Conservation (phyloP, 2,113 vertebrate genomes). For the Oryzias celebensis region DNA sequence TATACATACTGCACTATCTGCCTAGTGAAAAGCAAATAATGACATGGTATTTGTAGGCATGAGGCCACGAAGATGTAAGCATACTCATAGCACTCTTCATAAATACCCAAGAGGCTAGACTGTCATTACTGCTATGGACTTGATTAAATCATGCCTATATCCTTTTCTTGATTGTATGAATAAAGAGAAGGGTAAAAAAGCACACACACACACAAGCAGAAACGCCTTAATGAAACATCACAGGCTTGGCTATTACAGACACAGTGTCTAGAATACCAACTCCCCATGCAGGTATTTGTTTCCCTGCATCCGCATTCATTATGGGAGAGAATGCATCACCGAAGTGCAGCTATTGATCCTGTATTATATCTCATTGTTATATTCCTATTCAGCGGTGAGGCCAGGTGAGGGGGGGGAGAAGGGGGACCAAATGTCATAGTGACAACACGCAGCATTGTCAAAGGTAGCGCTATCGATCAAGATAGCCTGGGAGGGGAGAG, state of each 20-base stretch:
- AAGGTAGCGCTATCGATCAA: slow-evolving; percentile 77
- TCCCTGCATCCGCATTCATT: slow-evolving; percentile 72
- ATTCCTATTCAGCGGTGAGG: slow-evolving; percentile 61
- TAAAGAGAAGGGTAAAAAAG: slow-evolving; percentile 21
- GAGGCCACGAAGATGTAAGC: slow-evolving; percentile 57
- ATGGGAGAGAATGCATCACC: slow-evolving; percentile 68
- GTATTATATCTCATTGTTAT: slow-evolving; percentile 73
- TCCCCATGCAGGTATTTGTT: slow-evolving; percentile 67
- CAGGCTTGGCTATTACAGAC: slow-evolving; percentile 51
- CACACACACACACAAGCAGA: slow-evolving; percentile 38
- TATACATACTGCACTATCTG: slow-evolving; percentile 64
- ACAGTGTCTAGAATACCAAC: slow-evolving; percentile 65
- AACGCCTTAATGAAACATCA: slow-evolving; percentile 69
- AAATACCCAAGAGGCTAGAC: slow-evolving; percentile 65
- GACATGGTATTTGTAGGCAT: slow-evolving; percentile 55
- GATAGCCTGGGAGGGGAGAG: slow-evolving; percentile 51
- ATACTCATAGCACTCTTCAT: slow-evolving; percentile 48
- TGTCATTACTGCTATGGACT: slow-evolving; percentile 53
- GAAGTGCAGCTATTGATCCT: slow-evolving; percentile 71
- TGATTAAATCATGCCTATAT: slow-evolving; percentile 74
- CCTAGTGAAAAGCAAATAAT: slow-evolving; percentile 71
- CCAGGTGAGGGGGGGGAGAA: slow-evolving; percentile 52
- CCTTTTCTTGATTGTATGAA: slow-evolving; percentile 70
- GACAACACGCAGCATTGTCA: slow-evolving; percentile 71
- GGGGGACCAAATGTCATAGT: slow-evolving; percentile 74